phyloP scores from a whole-genome alignment of 1,140 invertebrate species.

The Polyergus mexicanus region DNA sequence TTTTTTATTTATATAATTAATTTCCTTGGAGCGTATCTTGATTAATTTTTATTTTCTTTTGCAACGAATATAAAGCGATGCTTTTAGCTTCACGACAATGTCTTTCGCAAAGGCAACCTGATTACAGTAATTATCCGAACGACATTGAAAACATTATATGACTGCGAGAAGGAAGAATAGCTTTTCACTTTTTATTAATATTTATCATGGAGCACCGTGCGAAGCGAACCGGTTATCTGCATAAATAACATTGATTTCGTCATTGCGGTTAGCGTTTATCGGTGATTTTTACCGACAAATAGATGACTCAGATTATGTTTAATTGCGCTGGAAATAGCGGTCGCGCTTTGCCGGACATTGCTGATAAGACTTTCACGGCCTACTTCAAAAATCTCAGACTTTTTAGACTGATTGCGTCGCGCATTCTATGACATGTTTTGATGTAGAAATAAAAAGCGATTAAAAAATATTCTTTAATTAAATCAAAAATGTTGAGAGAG shows the following conservation, averaged over 20 bases:
- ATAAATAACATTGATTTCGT: background rate
- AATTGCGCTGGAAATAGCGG: background rate
- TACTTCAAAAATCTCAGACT: background rate
- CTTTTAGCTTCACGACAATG: background rate
- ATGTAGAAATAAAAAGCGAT: background rate
- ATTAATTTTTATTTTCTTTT: background rate
- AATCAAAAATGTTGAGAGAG: background rate
- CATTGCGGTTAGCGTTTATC: background rate
- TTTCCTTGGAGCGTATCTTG: background rate
- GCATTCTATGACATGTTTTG: background rate
- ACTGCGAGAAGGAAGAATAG: background rate
- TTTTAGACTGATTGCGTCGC: background rate
- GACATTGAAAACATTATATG: background rate
- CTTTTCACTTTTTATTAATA: constrained; percentile 21
- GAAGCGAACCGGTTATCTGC: background rate
- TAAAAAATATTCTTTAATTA: background rate
- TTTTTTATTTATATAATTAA: background rate
- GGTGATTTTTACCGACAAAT: background rate
- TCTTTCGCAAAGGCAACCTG: background rate
- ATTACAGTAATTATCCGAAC: constrained; percentile 1
- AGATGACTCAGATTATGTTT: background rate
- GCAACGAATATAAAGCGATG: background rate
- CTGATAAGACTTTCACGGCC: background rate
- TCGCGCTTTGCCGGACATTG: background rate
- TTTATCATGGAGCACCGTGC: background rate